Conservation (phyloP, 2,888 invertebrate species). For the Drosophila acutilabella region DNA sequence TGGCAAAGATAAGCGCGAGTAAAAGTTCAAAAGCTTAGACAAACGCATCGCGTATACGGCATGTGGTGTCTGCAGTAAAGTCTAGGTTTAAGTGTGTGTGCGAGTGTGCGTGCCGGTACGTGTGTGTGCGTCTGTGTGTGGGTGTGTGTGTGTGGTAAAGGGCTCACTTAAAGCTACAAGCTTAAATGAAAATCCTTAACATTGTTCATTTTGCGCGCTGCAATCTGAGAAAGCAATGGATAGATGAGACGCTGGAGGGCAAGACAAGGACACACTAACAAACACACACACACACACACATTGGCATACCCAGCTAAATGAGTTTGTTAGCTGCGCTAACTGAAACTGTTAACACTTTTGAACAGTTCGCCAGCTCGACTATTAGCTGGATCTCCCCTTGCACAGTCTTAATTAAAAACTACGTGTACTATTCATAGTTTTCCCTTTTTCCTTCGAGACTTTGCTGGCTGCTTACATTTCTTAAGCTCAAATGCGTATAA, state of each 20-base stretch:
- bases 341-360: constrained; percentile 70
- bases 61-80: constrained; percentile 57
- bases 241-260: neutral
- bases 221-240: constrained; percentile 36
- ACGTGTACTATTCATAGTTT: constrained; percentile 56
- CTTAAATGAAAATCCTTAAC: constrained; percentile 70
- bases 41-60: constrained; percentile 68
- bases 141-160: constrained; percentile 44
- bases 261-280: constrained; percentile 1
- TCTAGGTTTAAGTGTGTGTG: constrained; percentile 16
- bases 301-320: constrained; percentile 42
- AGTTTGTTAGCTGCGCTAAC: constrained; percentile 63
- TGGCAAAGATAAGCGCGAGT: constrained; percentile 64
- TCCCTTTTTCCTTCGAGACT: constrained; percentile 11
- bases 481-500: constrained; percentile 64
- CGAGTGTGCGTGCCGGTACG: neutral
- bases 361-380: constrained; percentile 45
- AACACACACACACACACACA: constrained; percentile 7
- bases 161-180: constrained; percentile 57
- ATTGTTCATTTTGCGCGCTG: constrained; percentile 69
- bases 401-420: constrained; percentile 71
- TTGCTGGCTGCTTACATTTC: constrained; percentile 42
- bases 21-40: constrained; percentile 17
- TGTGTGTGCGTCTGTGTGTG: neutral
- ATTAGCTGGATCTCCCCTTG: constrained; percentile 51